Conservation (phyloP, 2,113 vertebrate species). For the Globicephala melas region DNA sequence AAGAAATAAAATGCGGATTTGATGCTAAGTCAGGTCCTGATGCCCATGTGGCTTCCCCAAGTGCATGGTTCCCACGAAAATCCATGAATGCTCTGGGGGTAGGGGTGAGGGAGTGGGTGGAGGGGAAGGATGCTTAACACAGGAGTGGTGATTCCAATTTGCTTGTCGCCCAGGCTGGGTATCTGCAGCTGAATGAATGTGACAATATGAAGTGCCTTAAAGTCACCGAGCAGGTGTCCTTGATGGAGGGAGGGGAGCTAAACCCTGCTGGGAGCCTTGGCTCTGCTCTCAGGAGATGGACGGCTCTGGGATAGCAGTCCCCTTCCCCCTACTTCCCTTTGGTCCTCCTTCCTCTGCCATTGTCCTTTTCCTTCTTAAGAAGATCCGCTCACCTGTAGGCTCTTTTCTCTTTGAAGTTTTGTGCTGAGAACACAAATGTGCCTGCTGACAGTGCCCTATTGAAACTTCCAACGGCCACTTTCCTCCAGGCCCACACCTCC, state of each 20-base stretch:
- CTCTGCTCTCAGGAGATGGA: background rate
- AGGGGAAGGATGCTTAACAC: background rate
- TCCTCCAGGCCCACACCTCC: background rate
- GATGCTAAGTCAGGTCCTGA: background rate
- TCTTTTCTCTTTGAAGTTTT: background rate
- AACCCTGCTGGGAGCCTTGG: background rate
- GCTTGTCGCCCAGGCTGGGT: background rate
- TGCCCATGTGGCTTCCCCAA: background rate
- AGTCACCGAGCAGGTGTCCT: background rate
- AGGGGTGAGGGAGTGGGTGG: accelerated
- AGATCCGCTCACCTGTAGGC: accelerated
- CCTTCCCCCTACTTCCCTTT: accelerated
- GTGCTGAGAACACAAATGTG: background rate
- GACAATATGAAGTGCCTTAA: background rate
- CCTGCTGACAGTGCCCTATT: too few relatives aligned
- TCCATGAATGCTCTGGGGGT: too few relatives aligned
- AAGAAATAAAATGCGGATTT: conserved; percentile 29
- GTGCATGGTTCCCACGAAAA: background rate
- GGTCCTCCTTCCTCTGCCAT: background rate
- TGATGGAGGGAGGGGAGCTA: background rate
- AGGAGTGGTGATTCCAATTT: background rate
- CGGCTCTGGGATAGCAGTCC: background rate
- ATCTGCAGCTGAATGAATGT: background rate
- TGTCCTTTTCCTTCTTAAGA: background rate
- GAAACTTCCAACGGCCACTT: background rate